Conservation (phyloP, 1,140 invertebrate genomes). For the Paralvinella palmiformis region DNA sequence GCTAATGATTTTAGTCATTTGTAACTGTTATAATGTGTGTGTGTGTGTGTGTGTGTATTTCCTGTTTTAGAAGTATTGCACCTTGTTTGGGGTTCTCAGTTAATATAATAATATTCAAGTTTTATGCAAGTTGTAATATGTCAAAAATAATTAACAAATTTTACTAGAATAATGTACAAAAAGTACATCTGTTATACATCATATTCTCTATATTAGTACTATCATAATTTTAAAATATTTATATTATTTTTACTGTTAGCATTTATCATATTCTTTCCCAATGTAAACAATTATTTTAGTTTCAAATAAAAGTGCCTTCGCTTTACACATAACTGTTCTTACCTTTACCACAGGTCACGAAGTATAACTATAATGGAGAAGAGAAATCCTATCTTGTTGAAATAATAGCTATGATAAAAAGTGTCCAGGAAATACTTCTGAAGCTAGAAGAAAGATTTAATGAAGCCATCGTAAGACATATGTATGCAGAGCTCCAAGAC, state of each 20-base stretch:
- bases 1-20: too few species aligned
- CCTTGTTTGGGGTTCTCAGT: too few species aligned
- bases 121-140: too few species aligned
- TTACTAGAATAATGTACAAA: too few species aligned
- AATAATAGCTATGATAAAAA: conserved; percentile 99
- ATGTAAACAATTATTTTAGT: background rate
- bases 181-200: too few species aligned
- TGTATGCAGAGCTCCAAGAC: conserved; percentile 95
- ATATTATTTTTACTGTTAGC: background rate
- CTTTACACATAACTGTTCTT: too few species aligned
- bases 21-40: too few species aligned
- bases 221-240: background rate
- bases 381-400: conserved; percentile 98
- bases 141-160: too few species aligned
- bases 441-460: conserved; percentile 96
- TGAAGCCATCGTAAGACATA: conserved; percentile 87
- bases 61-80: too few species aligned
- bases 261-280: background rate
- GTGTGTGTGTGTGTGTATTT: too few species aligned
- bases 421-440: conserved; percentile 92
- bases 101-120: too few species aligned
- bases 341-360: conserved; percentile 70
- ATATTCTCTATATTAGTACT: background rate
- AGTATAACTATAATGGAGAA: conserved; percentile 95
- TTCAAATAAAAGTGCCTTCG: background rate